Percentiles rank a stretch among this genome's conserved stretches.
Conservation (phyloP, 2,113 vertebrate genomes). For the Anarhynchus alexandrinus region DNA sequence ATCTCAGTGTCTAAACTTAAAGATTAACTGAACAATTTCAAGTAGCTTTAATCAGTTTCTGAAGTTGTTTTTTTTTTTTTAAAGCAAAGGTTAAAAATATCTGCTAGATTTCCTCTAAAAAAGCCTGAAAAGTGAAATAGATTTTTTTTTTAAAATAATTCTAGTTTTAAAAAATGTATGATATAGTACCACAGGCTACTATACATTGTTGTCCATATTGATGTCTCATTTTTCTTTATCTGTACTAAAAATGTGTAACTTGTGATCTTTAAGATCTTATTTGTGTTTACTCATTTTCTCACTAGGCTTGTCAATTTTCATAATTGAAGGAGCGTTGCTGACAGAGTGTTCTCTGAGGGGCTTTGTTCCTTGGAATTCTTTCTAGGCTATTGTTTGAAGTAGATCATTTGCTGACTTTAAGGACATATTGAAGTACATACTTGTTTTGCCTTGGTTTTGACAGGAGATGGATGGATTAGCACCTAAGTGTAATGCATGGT, state of each 20-base stretch:
- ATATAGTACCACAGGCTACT: neutral
- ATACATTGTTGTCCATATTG: neutral
- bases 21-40: neutral
- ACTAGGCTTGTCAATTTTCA: neutral
- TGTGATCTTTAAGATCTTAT: neutral
- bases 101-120: neutral
- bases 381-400: neutral
- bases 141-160: too few relatives aligned
- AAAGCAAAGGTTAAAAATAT: neutral
- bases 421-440: neutral
- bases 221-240: neutral
- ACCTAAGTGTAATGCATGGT: neutral
- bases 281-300: neutral
- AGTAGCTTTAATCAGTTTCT: neutral
- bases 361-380: neutral
- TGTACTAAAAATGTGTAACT: neutral
- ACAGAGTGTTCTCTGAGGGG: neutral
- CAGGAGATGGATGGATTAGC: neutral
- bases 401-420: neutral
- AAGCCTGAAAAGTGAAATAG: neutral
- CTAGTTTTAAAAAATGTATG: neutral
- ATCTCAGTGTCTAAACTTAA: neutral
- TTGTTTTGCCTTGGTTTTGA: slow-evolving; percentile 13
- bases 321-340: neutral
- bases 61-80: neutral